A percentile compares a stretch with the other conserved stretches of the same genome.
These are phyloP conservation scores for Vandiemenella viatica DNA, from an alignment of 2,888 invertebrate genomes.

Conservation along the genomic window DNA sequence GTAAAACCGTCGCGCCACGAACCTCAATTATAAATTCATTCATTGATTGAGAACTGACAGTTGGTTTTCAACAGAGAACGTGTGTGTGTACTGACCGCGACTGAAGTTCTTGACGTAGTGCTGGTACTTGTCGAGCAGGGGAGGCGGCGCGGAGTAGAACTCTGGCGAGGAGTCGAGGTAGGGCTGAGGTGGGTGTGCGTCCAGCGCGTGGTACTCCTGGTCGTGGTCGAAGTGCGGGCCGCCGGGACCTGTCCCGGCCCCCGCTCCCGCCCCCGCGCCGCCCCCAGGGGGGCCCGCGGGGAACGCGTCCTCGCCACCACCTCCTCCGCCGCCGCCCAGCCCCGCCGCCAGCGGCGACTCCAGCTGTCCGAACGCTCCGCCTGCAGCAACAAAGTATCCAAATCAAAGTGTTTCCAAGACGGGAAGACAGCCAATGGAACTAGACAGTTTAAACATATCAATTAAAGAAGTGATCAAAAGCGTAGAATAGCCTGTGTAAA, in stretches of 20 bases:
- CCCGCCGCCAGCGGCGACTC: neutral
- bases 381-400: constrained; percentile 23
- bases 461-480: too few species aligned
- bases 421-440: neutral
- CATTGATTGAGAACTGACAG: too few species aligned
- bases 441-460: too few species aligned
- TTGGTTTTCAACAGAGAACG: too few species aligned
- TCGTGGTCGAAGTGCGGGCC: constrained; percentile 33
- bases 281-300: constrained; percentile 13
- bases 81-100: constrained; percentile 37
- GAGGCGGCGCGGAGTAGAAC: constrained; percentile 50
- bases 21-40: too few species aligned
- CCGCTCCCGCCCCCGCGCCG: constrained; percentile 21
- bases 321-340: constrained; percentile 4
- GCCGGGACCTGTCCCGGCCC: constrained; percentile 21
- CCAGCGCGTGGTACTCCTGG: constrained; percentile 38
- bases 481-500: too few species aligned
- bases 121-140: constrained; percentile 51
- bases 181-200: constrained; percentile 36
- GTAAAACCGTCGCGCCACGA: too few species aligned
- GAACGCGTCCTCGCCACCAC: constrained; percentile 13
- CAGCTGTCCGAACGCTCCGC: constrained; percentile 15
- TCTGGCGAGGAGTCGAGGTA: constrained; percentile 54
- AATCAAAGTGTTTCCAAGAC: neutral
- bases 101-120: constrained; percentile 55